Base-by-base conservation (phyloP, 53 echinoderm and acorn worm genomes). In the Mesocentrotus franciscanus region DNA sequence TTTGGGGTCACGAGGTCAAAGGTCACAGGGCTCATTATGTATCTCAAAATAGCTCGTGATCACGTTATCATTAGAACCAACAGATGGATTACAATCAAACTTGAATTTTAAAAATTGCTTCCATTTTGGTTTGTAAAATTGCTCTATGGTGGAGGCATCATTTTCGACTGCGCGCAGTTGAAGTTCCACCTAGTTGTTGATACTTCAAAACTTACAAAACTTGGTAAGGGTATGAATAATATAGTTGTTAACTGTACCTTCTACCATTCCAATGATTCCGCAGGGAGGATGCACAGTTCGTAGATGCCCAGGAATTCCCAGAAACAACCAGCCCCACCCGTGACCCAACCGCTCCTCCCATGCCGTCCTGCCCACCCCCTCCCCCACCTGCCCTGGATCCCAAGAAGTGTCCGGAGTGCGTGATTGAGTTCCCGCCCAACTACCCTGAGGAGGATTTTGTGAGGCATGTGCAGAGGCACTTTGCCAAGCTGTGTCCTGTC, bases 371-470 rank as follows among this genome's bases (percentile, higher is more conserved):
- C 26, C 78, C 60, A 57, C 95, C 92, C 42, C 83, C 92, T 26
- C 92, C 95, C 58, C 92, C 83, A 22, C 92, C 79, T 10, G 22
- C 9, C 64, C 60, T 42, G 26, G 78, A 90, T 39, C 59, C 60
- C 89, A 96, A 96, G 93, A 76, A 35, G 78, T 98, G 98, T 85
- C 97, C 97, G 14, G 97, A 98, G 85, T 98, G 98, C 85, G 92
- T 90, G n/a, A 96, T 97, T 33, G 89, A 92, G 62, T 98, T 98
- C 90, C 96, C 96, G 10, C 96, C 97, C 27, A 30, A 91, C 4
- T 97, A 95, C 85, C 94, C 97, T 1, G 97, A 97, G 83, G 96
- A 97, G 66, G 96, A 97, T 32, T 97, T 98, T 83, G 97, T 95
- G 1, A 85, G 90, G 93, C 98, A 98, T 81, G 92, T 98, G 56